A percentile compares a stretch with the other conserved stretches of the same genome.
phyloP scores from a whole-genome alignment of 2,888 invertebrate genomes.

The Cerastoderma edule region DNA sequence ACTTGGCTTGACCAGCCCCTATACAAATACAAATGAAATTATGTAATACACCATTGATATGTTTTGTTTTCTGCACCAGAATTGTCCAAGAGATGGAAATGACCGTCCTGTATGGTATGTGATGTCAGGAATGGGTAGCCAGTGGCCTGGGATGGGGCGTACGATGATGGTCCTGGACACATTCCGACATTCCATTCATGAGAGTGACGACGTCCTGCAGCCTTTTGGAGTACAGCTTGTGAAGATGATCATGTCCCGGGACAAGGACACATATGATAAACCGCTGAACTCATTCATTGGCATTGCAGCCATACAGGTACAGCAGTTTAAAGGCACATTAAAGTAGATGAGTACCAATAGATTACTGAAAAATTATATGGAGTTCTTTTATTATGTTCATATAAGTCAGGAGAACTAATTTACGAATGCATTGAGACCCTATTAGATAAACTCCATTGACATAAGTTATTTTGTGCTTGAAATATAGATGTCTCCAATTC shows the following conservation, averaged over 20 bases:
- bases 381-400: no score
- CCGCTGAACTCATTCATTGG: slow-evolving; percentile 95
- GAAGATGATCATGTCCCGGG: slow-evolving; percentile 90
- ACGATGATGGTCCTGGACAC: slow-evolving; percentile 92
- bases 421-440: no score
- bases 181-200: slow-evolving; percentile 91
- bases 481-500: no score
- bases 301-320: slow-evolving; percentile 96
- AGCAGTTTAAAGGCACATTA: no score
- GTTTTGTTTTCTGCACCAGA: no score
- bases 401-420: no score
- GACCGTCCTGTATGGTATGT: slow-evolving; percentile 94
- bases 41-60: no score
- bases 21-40: no score
- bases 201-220: slow-evolving; percentile 90
- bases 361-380: background rate
- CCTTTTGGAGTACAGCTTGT: slow-evolving; percentile 93
- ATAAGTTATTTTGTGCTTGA: no score
- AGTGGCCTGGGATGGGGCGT: slow-evolving; percentile 98
- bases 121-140: slow-evolving; percentile 99
- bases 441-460: no score
- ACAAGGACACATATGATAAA: slow-evolving; percentile 91
- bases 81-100: background rate
- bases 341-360: no score
- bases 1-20: no score